These are phyloP conservation scores for Chloroceryle aenea DNA, from an alignment of 2,113 vertebrate genomes.

Conservation along the genomic window DNA sequence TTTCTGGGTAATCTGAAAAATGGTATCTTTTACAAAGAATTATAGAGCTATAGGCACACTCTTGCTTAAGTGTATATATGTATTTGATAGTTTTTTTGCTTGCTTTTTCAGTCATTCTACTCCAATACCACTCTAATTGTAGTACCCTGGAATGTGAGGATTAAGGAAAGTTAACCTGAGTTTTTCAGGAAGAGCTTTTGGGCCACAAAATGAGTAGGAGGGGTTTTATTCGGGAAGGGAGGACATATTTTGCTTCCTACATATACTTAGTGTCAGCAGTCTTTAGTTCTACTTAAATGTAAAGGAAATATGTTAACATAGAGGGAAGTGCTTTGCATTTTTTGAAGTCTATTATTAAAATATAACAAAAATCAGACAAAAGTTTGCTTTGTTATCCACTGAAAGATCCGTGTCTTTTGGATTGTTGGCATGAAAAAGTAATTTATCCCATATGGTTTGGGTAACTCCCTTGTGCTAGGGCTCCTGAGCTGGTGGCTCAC, in stretches of 20 bases:
- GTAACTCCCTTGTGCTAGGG: background rate
- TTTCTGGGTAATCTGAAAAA: conserved; percentile 54
- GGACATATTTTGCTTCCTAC: background rate
- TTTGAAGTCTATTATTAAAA: conserved; percentile 38
- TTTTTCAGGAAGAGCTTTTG: background rate
- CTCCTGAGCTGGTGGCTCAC: background rate
- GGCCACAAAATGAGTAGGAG: background rate
- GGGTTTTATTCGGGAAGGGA: background rate
- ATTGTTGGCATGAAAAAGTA: background rate
- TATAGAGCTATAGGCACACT: background rate
- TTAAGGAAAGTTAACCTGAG: background rate
- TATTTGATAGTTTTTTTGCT: background rate
- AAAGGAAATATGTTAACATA: background rate
- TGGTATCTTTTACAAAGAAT: conserved; percentile 2
- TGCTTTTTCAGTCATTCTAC: background rate
- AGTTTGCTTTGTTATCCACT: background rate
- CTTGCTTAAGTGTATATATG: background rate
- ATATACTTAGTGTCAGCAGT: background rate
- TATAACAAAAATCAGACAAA: conserved; percentile 1
- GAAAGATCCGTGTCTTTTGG: background rate
- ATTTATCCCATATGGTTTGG: conserved; percentile 17
- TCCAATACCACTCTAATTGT: background rate
- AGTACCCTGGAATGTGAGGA: conserved; percentile 6
- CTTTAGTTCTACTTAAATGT: conserved; percentile 39
- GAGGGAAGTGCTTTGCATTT: conserved; percentile 43